Conservation (phyloP, 1,140 invertebrate species). For the Cotesia vestalis region DNA sequence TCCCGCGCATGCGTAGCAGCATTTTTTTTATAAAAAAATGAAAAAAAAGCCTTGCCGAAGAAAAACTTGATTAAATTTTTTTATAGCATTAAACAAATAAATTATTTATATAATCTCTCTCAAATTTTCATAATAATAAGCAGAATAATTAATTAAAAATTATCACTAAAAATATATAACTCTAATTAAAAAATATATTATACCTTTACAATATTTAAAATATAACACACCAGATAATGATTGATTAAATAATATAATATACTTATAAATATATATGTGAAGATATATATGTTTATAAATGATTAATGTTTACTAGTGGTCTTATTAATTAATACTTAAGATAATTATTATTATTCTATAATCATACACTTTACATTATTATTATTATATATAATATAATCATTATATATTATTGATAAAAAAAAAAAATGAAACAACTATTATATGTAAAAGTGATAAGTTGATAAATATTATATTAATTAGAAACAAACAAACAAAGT, state of each 20-base stretch:
- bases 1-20: too few relatives aligned
- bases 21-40: too few relatives aligned
- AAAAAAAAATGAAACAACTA: slow-evolving; percentile 51
- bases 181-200: slow-evolving; percentile 5
- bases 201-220: slow-evolving; percentile 46
- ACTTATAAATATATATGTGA: slow-evolving; percentile 31
- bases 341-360: slow-evolving; percentile 38
- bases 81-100: too few relatives aligned
- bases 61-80: too few relatives aligned
- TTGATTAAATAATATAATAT: slow-evolving; percentile 36
- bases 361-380: slow-evolving; percentile 40
- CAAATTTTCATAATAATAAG: too few relatives aligned
- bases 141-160: too few relatives aligned
- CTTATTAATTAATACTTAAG: slow-evolving; percentile 63
- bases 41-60: too few relatives aligned
- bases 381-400: slow-evolving; percentile 53
- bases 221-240: slow-evolving; percentile 45
- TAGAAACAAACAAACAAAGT: slow-evolving; percentile 20
- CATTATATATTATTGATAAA: slow-evolving; percentile 46
- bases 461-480: slow-evolving; percentile 52
- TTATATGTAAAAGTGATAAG: slow-evolving; percentile 55
- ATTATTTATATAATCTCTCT: too few relatives aligned
- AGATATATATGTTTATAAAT: slow-evolving; percentile 54
- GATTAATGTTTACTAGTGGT: slow-evolving; percentile 60
- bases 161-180: too few relatives aligned